Evolutionary conservation across 2,113 vertebrate species (phyloP), one percentile per base, ranked within the genome.

Genomic region (Anarrhichthys ocellatus): DNA sequence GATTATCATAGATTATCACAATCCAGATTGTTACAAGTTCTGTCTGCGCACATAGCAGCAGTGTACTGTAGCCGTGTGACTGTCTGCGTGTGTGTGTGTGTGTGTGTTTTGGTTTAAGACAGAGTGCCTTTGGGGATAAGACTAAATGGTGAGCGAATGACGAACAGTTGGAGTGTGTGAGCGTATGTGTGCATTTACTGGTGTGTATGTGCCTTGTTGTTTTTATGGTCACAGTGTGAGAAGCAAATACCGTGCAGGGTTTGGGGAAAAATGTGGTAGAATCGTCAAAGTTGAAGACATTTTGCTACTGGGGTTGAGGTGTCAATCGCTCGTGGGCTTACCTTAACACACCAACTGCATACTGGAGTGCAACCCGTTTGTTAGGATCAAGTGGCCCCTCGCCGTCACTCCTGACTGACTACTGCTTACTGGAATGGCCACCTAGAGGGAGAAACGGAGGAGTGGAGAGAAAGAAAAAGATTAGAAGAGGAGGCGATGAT

Each of bases 281-380:
- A 85, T 59, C 44, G 59, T 52, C 62, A 40, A 58, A n/a, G 34
- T 64, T 68, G 38, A 63, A 46, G 48, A 48, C n/a, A 24, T 73
- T 81, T 74, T 8, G 44, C 46, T n/a, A 20, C 36, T 9, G 56
- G 44, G 46, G 67, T 20, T 34, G 24, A 75, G 20, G 32, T 50
- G n/a, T 38, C 58, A 22, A 0, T 76, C 10, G 72, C 65, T 80
- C 59, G 82, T 52, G 38, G 40, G 73, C 75, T 96, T 97, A 99
- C 98, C 98, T 99, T 96, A 97, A 96, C 96, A 97, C 96, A 94
- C 96, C 94, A 96, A 95, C 97, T 96, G 97, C 98, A 99, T 99
- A 95, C 96, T 99, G 97, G 97, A 96, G 96, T 95, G 95, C 95
- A 96, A 96, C 94, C 95, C 91, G 94, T 92, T 94, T 95, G 96